Base-by-base conservation (phyloP, 2,888 invertebrate genomes). In the Eustalomyia histrio region DNA sequence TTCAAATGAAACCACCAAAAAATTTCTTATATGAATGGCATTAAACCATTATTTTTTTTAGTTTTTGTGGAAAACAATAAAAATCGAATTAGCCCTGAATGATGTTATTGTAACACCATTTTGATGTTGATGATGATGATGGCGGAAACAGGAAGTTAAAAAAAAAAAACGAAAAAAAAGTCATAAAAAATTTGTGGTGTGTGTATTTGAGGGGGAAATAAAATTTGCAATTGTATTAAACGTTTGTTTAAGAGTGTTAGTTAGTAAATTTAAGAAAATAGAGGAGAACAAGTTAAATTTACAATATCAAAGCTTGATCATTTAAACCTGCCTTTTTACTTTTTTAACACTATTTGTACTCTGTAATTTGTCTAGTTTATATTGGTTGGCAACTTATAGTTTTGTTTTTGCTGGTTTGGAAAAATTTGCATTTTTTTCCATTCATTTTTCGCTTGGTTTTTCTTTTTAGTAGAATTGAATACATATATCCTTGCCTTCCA, bases 71-170 rank as follows among this genome's bases (percentile, higher is more conserved):
- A 3, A 73, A 79, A 79, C 79, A 79, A 73, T 73, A 57, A 68
- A 73, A 79, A 79, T 79, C 73, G 79, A 68, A 79, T 73, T 73
- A 79, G 43, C 47, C 29, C 57, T 55, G 52, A 50, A 61, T n/a
- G 35, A 21, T 39, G 63, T 16, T 75, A 67, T 67, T 75, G 29
- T 61, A 53, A 67, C 60, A 53, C 53, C 12, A 75, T 67, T 67
- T 67, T 67, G 52, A 21, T 61, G 67, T 67, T 67, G 52, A 21
- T 61, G 67, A 58, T 67, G 53, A 61, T 53, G 68, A 61, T 47
- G 47, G 29, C 18, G 68, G 76, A 76, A 69, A 57, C 69, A 29
- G 55, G 58, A 76, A 64, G 18, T 18, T n/a, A 39, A 67, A 33
- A n/a, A 29, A 35, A 35, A 57, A 60, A 24, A 16, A 24, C 1